These are phyloP conservation scores for Protaetia brevitarsis DNA, from an alignment of 1,140 invertebrate species.

Conservation along the genomic window DNA sequence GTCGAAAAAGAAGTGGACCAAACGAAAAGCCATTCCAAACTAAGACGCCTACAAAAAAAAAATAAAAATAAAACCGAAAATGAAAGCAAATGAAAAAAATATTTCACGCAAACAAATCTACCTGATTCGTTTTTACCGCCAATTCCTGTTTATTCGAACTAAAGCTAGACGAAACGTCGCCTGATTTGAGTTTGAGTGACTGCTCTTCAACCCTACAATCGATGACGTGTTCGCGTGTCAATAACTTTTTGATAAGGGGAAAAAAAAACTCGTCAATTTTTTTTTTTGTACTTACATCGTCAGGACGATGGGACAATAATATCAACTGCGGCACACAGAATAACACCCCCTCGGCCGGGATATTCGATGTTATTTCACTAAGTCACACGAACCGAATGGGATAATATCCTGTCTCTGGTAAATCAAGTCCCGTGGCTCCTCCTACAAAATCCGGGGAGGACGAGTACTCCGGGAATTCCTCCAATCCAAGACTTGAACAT, in stretches of 20 bases:
- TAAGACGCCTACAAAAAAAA: too few species aligned
- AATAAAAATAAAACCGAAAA: too few species aligned
- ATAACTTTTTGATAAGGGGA: too few species aligned
- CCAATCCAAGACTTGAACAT: conserved; percentile 1
- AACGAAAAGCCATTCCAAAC: too few species aligned
- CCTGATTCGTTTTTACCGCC: conserved; percentile 1
- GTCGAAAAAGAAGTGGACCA: too few species aligned
- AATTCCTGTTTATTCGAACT: conserved; percentile 3
- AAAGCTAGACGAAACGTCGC: conserved; percentile 14
- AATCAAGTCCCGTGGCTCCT: background rate
- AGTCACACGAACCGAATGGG: conserved; percentile 5
- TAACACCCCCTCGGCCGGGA: too few species aligned
- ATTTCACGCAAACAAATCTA: background rate
- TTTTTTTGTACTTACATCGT: too few species aligned
- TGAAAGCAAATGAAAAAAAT: background rate
- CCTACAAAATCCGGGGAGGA: background rate
- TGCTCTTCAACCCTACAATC: conserved; percentile 18
- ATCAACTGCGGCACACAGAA: too few species aligned
- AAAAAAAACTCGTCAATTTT: too few species aligned
- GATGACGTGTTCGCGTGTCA: too few species aligned
- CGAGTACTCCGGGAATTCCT: background rate
- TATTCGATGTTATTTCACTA: background rate
- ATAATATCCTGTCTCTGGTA: conserved; percentile 2
- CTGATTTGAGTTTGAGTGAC: conserved; percentile 2
- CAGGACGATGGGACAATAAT: too few species aligned